Percentiles rank a stretch among this genome's conserved stretches.
Evolutionary conservation across 2,113 vertebrate genomes (phyloP).

Genomic region (Corvus moneduloides): DNA sequence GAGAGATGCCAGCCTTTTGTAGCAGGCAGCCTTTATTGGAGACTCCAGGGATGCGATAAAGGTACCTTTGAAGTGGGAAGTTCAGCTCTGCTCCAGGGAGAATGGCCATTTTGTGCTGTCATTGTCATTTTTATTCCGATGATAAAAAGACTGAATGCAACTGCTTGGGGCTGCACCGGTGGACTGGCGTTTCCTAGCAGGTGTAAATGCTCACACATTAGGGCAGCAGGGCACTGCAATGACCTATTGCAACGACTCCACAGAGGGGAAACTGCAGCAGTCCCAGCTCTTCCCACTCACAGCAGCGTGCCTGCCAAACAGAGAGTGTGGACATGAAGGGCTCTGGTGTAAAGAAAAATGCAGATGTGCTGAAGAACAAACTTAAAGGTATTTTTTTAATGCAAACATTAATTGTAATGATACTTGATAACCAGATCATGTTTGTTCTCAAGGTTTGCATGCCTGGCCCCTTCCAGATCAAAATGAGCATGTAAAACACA

Average conservation of each 20-base stretch:
- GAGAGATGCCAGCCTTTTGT: neutral
- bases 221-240: neutral
- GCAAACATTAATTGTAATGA: neutral
- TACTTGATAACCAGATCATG: neutral
- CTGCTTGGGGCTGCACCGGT: neutral
- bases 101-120: constrained; percentile 30
- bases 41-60: constrained; percentile 33
- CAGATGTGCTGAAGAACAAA: neutral
- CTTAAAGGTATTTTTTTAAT: neutral
- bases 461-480: neutral
- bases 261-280: neutral
- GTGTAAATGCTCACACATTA: neutral
- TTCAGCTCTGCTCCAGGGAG: neutral
- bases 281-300: neutral
- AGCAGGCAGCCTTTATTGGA: neutral
- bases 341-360: neutral
- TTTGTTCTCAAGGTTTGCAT: neutral
- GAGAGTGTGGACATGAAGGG: neutral
- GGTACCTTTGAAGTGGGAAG: constrained; percentile 48
- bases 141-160: constrained; percentile 42
- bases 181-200: neutral
- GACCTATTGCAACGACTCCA: neutral
- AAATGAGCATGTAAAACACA: neutral
- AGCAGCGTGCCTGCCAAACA: neutral
- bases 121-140: constrained; percentile 17